phyloP scores from a whole-genome alignment of 1,140 invertebrate species.

The Polypedilum pembai region DNA sequence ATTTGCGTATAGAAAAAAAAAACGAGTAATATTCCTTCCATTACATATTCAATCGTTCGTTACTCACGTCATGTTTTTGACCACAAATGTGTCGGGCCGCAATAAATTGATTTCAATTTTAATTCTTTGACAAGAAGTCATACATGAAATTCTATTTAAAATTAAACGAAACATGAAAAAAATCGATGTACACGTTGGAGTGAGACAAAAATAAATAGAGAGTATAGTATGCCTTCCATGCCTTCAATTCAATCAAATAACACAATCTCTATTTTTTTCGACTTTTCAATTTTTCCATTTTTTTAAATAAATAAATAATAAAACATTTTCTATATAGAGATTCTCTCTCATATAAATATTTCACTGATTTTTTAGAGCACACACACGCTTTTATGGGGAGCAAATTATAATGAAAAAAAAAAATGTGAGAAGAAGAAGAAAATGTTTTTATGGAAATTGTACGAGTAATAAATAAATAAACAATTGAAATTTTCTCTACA shows the following conservation, averaged over 20 bases:
- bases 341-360: background rate
- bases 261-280: background rate
- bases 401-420: background rate
- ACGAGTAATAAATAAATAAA: conserved; percentile 1
- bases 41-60: conserved; percentile 5
- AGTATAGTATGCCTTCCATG: background rate
- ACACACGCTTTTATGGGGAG: background rate
- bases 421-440: background rate
- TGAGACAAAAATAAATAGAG: too few species aligned
- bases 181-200: background rate
- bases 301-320: conserved; percentile 28
- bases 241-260: conserved; percentile 21
- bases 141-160: conserved; percentile 27
- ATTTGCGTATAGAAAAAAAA: too few species aligned
- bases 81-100: conserved; percentile 21
- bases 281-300: conserved; percentile 13
- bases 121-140: conserved; percentile 25
- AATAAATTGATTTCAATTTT: conserved; percentile 22
- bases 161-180: background rate
- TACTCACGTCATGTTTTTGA: conserved; percentile 9
- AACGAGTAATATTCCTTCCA: too few species aligned
- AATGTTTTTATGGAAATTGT: conserved; percentile 10
- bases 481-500: background rate
- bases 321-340: conserved; percentile 10
- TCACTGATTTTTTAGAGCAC: background rate